Conservation (phyloP, 2,113 vertebrate genomes). For the Pterocles gutturalis region DNA sequence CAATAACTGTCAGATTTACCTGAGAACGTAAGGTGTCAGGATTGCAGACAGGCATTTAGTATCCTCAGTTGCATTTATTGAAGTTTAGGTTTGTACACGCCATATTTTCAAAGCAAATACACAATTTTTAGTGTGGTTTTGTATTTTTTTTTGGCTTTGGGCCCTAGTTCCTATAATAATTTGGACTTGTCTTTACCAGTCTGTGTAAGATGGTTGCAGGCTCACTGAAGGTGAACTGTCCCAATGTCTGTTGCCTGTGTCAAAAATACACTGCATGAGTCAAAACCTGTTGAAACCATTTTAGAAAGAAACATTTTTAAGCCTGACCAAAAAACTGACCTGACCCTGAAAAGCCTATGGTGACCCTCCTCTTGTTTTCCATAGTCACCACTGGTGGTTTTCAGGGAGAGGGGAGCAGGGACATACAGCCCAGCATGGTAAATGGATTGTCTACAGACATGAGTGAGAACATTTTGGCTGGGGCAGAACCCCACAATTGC, state of each 20-base stretch:
- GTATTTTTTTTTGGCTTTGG: neutral
- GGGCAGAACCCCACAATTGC: neutral
- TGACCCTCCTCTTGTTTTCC: neutral
- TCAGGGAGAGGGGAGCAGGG: no score
- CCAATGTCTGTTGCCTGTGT: neutral
- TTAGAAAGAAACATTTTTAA: neutral
- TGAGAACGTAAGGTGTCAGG: neutral
- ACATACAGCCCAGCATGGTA: neutral
- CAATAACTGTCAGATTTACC: neutral
- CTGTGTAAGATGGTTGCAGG: neutral
- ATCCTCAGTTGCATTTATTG: neutral
- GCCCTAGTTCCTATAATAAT: accelerated
- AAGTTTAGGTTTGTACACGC: neutral
- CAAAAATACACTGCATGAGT: neutral
- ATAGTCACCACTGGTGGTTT: neutral
- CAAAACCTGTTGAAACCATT: neutral
- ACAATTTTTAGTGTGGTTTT: neutral
- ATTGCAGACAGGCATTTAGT: neutral
- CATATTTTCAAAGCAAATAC: neutral
- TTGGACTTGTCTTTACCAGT: neutral
- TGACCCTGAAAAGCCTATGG: neutral
- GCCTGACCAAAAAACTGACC: neutral
- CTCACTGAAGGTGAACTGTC: neutral
- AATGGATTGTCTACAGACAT: neutral
- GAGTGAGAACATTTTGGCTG: neutral